Percentiles rank a stretch among this genome's conserved stretches.
Conservation (phyloP, 2,113 vertebrate genomes). For the Neodon shergylaensis region DNA sequence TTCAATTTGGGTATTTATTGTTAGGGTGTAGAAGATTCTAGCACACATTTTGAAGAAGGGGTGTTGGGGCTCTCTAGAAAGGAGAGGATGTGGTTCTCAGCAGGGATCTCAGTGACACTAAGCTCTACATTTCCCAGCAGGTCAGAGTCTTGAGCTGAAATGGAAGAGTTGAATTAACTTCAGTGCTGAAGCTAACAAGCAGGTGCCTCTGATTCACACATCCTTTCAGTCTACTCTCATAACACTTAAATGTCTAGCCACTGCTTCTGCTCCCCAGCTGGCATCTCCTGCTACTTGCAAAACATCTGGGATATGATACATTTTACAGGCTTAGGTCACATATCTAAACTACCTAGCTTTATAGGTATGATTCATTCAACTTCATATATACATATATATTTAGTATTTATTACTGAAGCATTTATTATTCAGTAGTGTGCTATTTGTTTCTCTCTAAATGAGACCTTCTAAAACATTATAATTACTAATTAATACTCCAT, state of each 20-base stretch:
- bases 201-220: background rate
- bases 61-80: background rate
- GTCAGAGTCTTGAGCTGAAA: background rate
- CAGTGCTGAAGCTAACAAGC: background rate
- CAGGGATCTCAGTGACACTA: background rate
- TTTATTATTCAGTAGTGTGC: background rate
- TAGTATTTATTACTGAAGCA: background rate
- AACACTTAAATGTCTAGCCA: background rate
- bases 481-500: conserved; percentile 23
- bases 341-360: background rate
- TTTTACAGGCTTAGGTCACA: background rate
- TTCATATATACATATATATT: background rate
- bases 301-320: background rate
- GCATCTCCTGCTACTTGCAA: background rate
- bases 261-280: background rate
- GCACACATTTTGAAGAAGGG: background rate
- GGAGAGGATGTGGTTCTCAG: background rate
- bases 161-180: background rate
- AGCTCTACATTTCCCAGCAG: background rate
- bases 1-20: background rate
- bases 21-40: background rate
- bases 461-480: background rate
- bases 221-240: background rate
- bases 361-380: background rate
- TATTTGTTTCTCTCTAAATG: conserved; percentile 31